Conservation (phyloP, 2,888 invertebrate genomes). For the Dicyrtomina minuta region DNA sequence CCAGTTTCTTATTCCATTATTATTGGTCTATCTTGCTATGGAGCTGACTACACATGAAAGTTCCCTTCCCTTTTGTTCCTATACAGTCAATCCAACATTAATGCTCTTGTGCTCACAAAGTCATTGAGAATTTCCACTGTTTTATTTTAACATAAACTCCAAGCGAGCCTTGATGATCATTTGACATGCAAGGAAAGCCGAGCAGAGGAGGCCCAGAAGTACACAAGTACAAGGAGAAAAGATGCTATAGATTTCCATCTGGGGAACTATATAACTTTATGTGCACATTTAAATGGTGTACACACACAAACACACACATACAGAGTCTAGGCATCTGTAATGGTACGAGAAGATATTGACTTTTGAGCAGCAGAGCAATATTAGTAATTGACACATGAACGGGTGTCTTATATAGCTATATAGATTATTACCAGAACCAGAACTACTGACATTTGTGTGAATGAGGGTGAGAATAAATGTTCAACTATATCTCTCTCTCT, state of each 20-base stretch:
- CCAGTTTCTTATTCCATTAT: neutral
- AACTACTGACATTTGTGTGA: too few relatives aligned
- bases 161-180: slow-evolving; percentile 31
- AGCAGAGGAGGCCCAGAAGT: slow-evolving; percentile 1
- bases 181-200: slow-evolving; percentile 45
- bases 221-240: too few relatives aligned
- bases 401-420: neutral
- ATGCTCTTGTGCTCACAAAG: slow-evolving; percentile 14
- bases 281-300: neutral
- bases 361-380: neutral
- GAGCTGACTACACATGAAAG: neutral
- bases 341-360: neutral
- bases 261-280: neutral
- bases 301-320: neutral
- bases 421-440: too few relatives aligned
- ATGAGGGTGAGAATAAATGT: too few relatives aligned
- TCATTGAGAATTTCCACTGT: slow-evolving; percentile 28
- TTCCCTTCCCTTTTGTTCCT: neutral
- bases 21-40: neutral
- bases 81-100: neutral
- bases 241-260: neutral
- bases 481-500: neutral
- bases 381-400: slow-evolving; percentile 25
- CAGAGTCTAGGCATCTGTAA: too few relatives aligned
- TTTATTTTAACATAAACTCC: slow-evolving; percentile 24